Base-by-base conservation (phyloP, 1,140 invertebrate genomes). In the Leguminivora glycinivorella region DNA sequence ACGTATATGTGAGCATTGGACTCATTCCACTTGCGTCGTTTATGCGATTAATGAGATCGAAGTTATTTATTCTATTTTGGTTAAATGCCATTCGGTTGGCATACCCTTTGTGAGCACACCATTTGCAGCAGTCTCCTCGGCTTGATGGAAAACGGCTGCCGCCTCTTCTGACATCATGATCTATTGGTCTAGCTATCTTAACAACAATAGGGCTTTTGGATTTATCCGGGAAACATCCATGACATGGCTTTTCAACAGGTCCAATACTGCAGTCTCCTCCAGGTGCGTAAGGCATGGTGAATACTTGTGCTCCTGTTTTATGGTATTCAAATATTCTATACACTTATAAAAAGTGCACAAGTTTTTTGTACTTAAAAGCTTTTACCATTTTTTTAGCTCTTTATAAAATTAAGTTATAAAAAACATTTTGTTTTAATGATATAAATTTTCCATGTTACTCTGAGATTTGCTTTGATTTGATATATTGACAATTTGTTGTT, bases 321-420 rank as follows among this genome's bases (percentile, higher is more conserved):
- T 52, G 19, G 0, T 52, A n/a, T 22, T 52, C 1, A 1, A 52
- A 52, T 52, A 52, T 52, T 52, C 7, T 22, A 19, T 22, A 19
- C 19, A 52, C 47, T 22, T 52, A 22, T 9, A 52, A 52, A 52
- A 52, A 22, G 47, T 52, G 47, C 19, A 52, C 17, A 47, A 17
- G 2, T 6, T 47, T 52, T 52, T 10, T 43, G n/a, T 52, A 52
- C 17, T 52, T 22, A 52, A 9, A 0, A 19, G 5, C 14, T 43
- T 52, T 52, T 52, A 22, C 47, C 47, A 52, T 52, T 52, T 52
- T 52, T 52, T 52, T 52, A n/a, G 47, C n/a, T n/a, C 14, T 52
- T 22, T 52, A 52, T 52, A 22, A 52, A 7, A 52, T 52, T 52
- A 52, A 52, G 47, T 52, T 52, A 52, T 22, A 52, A 52, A 52